These are phyloP conservation scores for Ennomos fuscantarius DNA, from an alignment of 2,888 invertebrate species.

Conservation along the genomic window DNA sequence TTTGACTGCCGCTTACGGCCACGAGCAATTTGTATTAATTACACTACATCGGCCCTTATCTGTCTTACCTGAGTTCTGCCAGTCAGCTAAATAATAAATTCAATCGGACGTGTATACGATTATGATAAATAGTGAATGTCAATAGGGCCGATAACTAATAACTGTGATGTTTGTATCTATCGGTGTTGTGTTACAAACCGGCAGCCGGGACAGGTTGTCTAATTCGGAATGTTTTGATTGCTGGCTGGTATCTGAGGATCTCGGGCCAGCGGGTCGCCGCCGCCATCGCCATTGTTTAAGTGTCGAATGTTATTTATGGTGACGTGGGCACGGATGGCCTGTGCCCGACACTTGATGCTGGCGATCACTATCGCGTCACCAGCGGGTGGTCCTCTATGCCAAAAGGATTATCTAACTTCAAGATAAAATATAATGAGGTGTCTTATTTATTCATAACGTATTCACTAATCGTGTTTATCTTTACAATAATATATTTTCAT, in stretches of 20 bases:
- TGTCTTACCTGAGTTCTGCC: conserved; percentile 36
- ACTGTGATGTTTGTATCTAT: conserved; percentile 45
- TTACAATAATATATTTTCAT: conserved; percentile 1
- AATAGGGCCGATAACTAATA: conserved; percentile 38
- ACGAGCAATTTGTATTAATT: conserved; percentile 75
- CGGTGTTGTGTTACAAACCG: conserved; percentile 49
- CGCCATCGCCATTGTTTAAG: conserved; percentile 66
- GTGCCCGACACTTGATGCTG: conserved; percentile 69
- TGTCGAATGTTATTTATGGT: conserved; percentile 77
- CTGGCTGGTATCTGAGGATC: conserved; percentile 59
- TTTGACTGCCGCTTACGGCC: conserved; percentile 69
- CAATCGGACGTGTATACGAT: conserved; percentile 35
- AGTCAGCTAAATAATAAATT: conserved; percentile 41
- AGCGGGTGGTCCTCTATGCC: conserved; percentile 65
- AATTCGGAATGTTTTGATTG: conserved; percentile 61
- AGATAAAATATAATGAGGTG: conserved; percentile 32
- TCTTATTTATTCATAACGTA: conserved; percentile 28
- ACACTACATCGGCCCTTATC: conserved; percentile 62
- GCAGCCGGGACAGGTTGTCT: conserved; percentile 54
- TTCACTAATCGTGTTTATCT: conserved; percentile 21
- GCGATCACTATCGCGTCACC: conserved; percentile 64
- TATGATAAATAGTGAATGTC: conserved; percentile 43
- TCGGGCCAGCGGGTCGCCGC: conserved; percentile 56
- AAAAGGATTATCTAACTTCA: conserved; percentile 38
- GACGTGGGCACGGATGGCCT: conserved; percentile 50